phyloP scores from a whole-genome alignment of 2,797 vertebrate species.

The Vipera ursinii region DNA sequence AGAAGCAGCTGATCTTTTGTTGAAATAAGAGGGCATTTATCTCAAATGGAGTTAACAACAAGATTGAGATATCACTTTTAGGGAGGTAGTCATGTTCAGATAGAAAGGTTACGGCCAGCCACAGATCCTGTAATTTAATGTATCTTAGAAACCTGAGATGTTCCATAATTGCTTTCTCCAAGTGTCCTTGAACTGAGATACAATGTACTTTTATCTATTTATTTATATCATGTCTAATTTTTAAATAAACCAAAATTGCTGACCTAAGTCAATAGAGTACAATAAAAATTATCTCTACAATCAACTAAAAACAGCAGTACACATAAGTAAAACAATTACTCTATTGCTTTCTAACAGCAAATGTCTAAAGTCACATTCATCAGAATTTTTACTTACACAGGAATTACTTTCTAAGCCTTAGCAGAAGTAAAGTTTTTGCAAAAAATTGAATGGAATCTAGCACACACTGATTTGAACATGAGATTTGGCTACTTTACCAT shows the following conservation, averaged over 20 bases:
- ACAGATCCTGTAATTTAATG: background rate
- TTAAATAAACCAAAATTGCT: slow-evolving; percentile 3
- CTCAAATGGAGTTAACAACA: background rate
- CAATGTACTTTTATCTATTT: slow-evolving; percentile 2
- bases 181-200: slow-evolving; percentile 1
- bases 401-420: background rate
- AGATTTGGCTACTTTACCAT: background rate
- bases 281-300: slow-evolving; percentile 1
- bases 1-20: slow-evolving; percentile 7
- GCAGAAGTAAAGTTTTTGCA: background rate
- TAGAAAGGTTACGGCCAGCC: background rate
- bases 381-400: background rate
- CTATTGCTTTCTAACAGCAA: background rate
- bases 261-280: background rate
- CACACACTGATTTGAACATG: background rate
- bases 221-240: slow-evolving; percentile 6
- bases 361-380: background rate
- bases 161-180: background rate
- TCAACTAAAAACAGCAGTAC: background rate
- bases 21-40: background rate
- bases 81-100: slow-evolving; percentile 27
- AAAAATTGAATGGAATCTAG: background rate
- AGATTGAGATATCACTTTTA: background rate
- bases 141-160: slow-evolving; percentile 22
- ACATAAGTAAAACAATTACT: background rate